Conservation (phyloP, 2,888 invertebrate genomes). For the Drosophila subsilvestris region DNA sequence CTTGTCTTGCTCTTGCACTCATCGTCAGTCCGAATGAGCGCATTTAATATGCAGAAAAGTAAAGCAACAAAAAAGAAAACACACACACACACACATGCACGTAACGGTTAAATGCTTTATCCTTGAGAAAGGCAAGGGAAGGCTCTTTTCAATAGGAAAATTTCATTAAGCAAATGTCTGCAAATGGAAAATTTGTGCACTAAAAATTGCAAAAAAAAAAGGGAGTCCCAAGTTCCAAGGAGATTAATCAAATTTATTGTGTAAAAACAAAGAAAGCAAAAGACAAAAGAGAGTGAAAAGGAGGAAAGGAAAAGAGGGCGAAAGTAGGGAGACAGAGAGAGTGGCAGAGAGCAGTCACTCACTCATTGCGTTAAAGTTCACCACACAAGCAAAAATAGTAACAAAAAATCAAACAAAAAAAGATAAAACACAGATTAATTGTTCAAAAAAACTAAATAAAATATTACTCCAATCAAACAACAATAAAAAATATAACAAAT, state of each 20-base stretch:
- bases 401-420: background rate
- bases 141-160: background rate
- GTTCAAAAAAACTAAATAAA: background rate
- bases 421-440: background rate
- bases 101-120: constrained; percentile 57
- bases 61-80: constrained; percentile 15
- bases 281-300: background rate
- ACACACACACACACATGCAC: constrained; percentile 16
- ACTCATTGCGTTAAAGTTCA: background rate
- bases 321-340: background rate
- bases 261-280: background rate
- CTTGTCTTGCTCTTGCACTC: constrained; percentile 30
- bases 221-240: background rate
- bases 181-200: background rate
- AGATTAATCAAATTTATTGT: constrained; percentile 1
- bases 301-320: background rate
- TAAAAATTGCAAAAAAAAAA: background rate
- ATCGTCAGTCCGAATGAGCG: constrained; percentile 43
- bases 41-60: constrained; percentile 49
- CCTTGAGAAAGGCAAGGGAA: constrained; percentile 21
- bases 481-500: too few relatives aligned
- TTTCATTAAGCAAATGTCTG: constrained; percentile 27
- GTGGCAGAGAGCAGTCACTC: background rate
- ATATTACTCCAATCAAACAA: background rate
- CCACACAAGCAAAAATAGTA: background rate